Evolutionary conservation across 2,113 vertebrate species (phyloP).

Genomic region (Rynchops niger): DNA sequence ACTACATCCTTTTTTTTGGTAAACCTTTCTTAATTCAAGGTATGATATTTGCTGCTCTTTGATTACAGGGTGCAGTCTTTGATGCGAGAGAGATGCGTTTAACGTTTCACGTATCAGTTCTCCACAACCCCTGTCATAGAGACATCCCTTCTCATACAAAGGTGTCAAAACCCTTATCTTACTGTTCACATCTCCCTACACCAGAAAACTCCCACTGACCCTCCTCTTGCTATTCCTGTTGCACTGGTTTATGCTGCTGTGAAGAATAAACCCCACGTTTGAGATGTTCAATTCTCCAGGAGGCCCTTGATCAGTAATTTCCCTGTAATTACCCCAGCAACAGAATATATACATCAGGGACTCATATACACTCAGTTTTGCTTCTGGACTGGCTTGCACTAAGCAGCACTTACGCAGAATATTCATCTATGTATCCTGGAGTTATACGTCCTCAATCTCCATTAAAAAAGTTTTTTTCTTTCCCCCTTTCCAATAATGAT

Average conservation of each 20-base stretch:
- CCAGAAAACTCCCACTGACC: background rate
- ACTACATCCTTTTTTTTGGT: fast-evolving
- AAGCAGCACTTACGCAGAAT: background rate
- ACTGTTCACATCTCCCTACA: background rate
- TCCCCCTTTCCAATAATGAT: background rate
- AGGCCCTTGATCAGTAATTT: background rate
- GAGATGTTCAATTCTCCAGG: background rate
- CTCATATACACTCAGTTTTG: background rate
- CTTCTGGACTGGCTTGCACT: background rate
- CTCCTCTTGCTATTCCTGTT: background rate
- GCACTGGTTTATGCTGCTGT: background rate
- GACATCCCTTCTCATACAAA: background rate
- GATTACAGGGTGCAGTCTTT: background rate
- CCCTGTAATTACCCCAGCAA: background rate
- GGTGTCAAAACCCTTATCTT: background rate
- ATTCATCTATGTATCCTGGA: background rate
- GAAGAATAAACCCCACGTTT: background rate
- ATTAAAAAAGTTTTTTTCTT: background rate
- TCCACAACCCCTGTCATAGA: background rate
- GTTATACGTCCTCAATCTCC: background rate
- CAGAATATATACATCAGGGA: background rate
- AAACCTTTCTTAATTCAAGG: background rate
- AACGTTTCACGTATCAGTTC: background rate
- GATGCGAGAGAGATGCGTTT: background rate
- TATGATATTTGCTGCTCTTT: background rate